A percentile compares a stretch with the other conserved stretches of the same genome.
These are phyloP conservation scores for Myrmecobius fasciatus DNA, from an alignment of 2,113 vertebrate species.

Conservation along the genomic window DNA sequence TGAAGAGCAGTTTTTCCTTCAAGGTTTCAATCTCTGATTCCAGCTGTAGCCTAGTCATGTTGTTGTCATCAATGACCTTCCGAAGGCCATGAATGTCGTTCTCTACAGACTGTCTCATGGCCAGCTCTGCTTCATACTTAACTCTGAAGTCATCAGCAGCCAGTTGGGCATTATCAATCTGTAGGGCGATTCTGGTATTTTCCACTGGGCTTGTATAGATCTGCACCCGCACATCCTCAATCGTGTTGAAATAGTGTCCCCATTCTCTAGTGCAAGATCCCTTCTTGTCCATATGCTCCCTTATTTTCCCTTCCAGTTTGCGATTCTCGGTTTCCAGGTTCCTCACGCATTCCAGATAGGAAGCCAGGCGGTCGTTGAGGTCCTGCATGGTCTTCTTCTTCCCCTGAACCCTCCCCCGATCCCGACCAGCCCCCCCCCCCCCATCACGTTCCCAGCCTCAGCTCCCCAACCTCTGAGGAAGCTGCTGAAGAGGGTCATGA, in stretches of 20 bases:
- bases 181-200: slow-evolving; percentile 90
- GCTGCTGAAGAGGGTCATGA: slow-evolving; percentile 76
- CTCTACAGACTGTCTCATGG: slow-evolving; percentile 95
- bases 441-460: slow-evolving; percentile 59
- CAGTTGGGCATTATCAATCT: slow-evolving; percentile 95
- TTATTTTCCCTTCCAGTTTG: slow-evolving; percentile 90
- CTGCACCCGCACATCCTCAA: slow-evolving; percentile 90
- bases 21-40: slow-evolving; percentile 94
- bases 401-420: slow-evolving; percentile 76
- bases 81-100: slow-evolving; percentile 91
- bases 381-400: slow-evolving; percentile 91
- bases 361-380: slow-evolving; percentile 92
- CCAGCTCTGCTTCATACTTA: slow-evolving; percentile 94
- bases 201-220: slow-evolving; percentile 89
- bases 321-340: slow-evolving; percentile 88
- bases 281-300: slow-evolving; percentile 89
- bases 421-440: slow-evolving; percentile 32
- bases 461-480: slow-evolving; percentile 75
- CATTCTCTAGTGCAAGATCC: slow-evolving; percentile 89
- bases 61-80: slow-evolving; percentile 95
- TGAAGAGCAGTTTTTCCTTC: slow-evolving; percentile 92
- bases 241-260: slow-evolving; percentile 86
- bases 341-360: slow-evolving; percentile 89
- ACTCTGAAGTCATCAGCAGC: slow-evolving; percentile 95
- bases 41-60: slow-evolving; percentile 91